A percentile compares a stretch with the other conserved stretches of the same genome.
These are phyloP conservation scores for Phymatocera aterrima DNA, from an alignment of 2,888 invertebrate genomes.

Conservation along the genomic window DNA sequence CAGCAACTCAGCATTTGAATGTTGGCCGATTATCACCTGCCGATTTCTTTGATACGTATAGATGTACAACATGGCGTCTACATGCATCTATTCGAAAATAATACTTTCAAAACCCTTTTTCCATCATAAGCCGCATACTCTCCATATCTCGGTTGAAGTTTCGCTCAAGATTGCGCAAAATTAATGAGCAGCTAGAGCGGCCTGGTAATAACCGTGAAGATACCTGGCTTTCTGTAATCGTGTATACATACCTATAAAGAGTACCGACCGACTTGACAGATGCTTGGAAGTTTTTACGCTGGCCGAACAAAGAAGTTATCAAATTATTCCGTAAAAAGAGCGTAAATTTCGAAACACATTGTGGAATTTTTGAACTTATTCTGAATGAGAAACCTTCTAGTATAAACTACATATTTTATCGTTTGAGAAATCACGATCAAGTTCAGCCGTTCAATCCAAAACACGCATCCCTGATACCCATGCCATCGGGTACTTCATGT, in stretches of 20 bases:
- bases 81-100: too few relatives aligned
- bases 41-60: neutral
- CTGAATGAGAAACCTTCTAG: neutral
- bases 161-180: neutral
- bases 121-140: neutral
- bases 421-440: neutral
- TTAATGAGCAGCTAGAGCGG: neutral
- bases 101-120: neutral
- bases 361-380: too few relatives aligned
- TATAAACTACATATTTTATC: neutral
- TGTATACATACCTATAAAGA: constrained; percentile 2
- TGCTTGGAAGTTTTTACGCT: neutral
- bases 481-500: neutral
- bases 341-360: too few relatives aligned
- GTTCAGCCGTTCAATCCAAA: neutral
- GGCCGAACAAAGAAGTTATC: neutral
- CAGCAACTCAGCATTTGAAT: neutral
- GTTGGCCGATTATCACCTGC: neutral
- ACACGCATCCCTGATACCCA: neutral
- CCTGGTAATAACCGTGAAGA: constrained; percentile 4
- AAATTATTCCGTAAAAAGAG: too few relatives aligned
- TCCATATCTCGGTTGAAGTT: neutral
- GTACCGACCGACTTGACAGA: neutral
- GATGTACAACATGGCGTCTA: neutral
- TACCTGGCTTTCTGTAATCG: neutral